These are phyloP conservation scores for Crax fasciolata DNA, from an alignment of 2,797 vertebrate genomes.

Conservation along the genomic window DNA sequence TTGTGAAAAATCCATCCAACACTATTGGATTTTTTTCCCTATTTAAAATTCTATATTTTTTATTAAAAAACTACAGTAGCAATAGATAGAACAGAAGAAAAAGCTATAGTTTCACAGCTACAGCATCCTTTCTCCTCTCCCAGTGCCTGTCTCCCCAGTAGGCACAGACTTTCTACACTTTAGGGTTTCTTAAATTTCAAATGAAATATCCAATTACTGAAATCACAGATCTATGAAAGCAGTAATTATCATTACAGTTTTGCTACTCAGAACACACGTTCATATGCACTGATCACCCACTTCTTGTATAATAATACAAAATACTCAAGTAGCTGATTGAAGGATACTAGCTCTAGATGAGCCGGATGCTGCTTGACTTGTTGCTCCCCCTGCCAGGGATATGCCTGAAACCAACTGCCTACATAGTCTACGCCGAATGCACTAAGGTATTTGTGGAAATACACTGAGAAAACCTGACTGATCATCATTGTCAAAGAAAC, in stretches of 20 bases:
- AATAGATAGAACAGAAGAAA: not conserved
- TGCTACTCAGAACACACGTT: not conserved
- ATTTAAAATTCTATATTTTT: not conserved
- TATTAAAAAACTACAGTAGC: not conserved
- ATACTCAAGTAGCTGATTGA: slow-evolving; percentile 25
- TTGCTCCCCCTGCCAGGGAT: not conserved
- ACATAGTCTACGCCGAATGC: accelerated
- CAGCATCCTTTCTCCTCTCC: not conserved
- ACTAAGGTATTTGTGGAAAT: not conserved
- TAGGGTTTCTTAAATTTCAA: not conserved
- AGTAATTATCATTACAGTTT: slow-evolving; percentile 28
- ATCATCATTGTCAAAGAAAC: not conserved
- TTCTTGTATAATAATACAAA: slow-evolving; percentile 26
- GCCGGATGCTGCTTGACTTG: not conserved
- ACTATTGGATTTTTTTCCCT: not conserved
- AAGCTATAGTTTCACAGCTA: not conserved
- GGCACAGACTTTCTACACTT: not conserved
- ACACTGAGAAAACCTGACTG: not conserved
- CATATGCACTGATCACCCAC: not conserved
- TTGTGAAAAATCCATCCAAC: not conserved
- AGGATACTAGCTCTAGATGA: not conserved
- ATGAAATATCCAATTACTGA: slow-evolving; percentile 33
- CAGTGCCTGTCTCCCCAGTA: not conserved
- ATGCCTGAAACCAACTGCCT: not conserved
- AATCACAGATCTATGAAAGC: slow-evolving; percentile 3